phyloP scores from a whole-genome alignment of 2,888 invertebrate species.

The Cosmorhoe ocellata region DNA sequence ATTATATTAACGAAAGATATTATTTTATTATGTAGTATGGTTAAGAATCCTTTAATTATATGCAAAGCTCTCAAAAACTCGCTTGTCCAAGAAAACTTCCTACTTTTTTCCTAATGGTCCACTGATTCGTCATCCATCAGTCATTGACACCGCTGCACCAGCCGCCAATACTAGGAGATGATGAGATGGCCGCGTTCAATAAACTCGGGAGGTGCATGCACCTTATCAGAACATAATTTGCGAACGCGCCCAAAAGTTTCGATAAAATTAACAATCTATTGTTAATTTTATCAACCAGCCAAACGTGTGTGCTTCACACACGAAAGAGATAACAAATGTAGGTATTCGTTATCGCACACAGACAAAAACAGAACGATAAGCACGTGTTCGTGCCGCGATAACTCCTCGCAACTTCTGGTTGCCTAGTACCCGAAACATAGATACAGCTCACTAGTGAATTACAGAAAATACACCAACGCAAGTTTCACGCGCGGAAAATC shows the following conservation, averaged over 20 bases:
- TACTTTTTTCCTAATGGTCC: constrained; percentile 39
- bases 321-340: constrained; percentile 26
- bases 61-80: background rate
- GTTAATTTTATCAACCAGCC: constrained; percentile 10
- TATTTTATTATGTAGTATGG: too few species aligned
- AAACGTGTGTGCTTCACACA: constrained; percentile 14
- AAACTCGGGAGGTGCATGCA: constrained; percentile 70
- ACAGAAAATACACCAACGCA: constrained; percentile 58
- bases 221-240: constrained; percentile 55
- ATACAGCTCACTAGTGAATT: constrained; percentile 71
- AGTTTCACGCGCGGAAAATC: constrained; percentile 65
- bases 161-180: constrained; percentile 69
- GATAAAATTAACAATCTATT: constrained; percentile 21
- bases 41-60: too few species aligned
- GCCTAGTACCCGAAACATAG: constrained; percentile 70
- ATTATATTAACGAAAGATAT: too few species aligned
- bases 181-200: constrained; percentile 71
- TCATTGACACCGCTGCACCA: constrained; percentile 76
- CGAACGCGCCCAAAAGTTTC: constrained; percentile 32
- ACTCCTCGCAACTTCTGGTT: constrained; percentile 47
- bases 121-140: constrained; percentile 73
- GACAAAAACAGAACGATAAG: constrained; percentile 37
- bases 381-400: constrained; percentile 42
- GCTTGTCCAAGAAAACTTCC: constrained; percentile 26
- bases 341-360: constrained; percentile 58